phyloP scores from a whole-genome alignment of 2,113 vertebrate genomes.

The Leucopsar rothschildi region DNA sequence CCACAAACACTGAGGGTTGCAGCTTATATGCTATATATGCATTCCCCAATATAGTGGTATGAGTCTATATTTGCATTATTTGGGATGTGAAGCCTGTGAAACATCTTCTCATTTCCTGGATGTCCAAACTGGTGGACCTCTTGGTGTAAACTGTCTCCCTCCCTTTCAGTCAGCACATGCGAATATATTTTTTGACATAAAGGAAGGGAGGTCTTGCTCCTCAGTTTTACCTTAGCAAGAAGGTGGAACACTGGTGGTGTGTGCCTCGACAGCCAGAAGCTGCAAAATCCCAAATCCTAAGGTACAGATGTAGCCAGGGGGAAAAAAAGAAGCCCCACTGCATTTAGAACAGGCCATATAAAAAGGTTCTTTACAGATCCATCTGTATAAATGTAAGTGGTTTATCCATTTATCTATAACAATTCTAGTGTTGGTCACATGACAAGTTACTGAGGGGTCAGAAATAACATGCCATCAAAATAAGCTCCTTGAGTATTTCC shows the following conservation, averaged over 20 bases:
- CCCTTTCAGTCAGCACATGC: not conserved
- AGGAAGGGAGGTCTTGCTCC: not conserved
- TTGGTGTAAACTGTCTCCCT: not conserved
- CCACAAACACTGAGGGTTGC: not conserved
- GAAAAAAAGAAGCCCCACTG: fast-evolving
- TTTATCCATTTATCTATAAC: constrained; percentile 62
- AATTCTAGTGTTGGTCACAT: constrained; percentile 57
- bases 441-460: not conserved
- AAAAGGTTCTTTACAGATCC: constrained; percentile 55
- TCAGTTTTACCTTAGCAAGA: not conserved
- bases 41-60: not conserved
- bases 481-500: constrained; percentile 48
- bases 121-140: not conserved
- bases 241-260: not conserved
- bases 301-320: not conserved
- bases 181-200: not conserved
- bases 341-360: not conserved
- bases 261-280: not conserved
- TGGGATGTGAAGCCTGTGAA: not conserved
- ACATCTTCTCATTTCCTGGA: not conserved
- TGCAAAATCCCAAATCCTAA: not conserved
- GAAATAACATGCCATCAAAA: constrained; percentile 52
- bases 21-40: not conserved
- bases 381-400: constrained; percentile 62
- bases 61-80: not conserved